Percentiles rank a stretch among this genome's conserved stretches.
Conservation (phyloP, 2,888 invertebrate species). For the Disparrhopalites patrizii region DNA sequence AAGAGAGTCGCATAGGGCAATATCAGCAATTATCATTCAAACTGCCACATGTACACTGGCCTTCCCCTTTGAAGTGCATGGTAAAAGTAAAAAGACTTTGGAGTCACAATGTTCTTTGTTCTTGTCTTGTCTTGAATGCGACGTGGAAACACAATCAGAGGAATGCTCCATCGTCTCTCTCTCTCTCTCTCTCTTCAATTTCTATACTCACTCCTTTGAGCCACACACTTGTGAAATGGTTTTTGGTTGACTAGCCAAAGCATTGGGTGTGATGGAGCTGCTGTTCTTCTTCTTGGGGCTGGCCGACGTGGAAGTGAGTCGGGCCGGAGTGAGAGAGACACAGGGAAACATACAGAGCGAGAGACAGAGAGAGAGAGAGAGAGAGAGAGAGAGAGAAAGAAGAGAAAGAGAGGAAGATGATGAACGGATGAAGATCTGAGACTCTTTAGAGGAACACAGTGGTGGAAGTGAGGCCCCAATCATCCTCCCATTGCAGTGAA, state of each 20-base stretch:
- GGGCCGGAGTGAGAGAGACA: no score
- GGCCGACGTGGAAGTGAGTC: no score
- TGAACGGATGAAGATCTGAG: not conserved
- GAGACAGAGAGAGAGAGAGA: not conserved
- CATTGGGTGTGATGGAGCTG: not conserved
- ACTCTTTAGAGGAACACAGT: no score
- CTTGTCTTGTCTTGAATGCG: not conserved
- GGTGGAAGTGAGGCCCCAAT: no score
- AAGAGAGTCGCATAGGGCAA: no score
- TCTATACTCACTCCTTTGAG: not conserved
- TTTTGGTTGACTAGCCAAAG: conserved; percentile 4
- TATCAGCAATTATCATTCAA: no score
- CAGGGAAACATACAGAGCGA: conserved; percentile 13
- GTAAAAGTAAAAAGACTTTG: not conserved
- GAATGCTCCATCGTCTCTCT: not conserved
- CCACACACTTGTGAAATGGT: no score
- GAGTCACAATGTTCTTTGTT: not conserved
- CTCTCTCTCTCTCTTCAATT: not conserved
- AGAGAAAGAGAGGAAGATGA: not conserved
- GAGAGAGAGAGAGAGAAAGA: conserved; percentile 3
- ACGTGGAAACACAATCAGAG: not conserved
- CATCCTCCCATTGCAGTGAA: no score
- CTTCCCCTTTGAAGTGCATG: no score
- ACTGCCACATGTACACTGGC: not conserved
- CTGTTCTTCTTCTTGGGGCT: not conserved